phyloP scores from a whole-genome alignment of 2,797 vertebrate species.

The Rhinogobio ventralis region DNA sequence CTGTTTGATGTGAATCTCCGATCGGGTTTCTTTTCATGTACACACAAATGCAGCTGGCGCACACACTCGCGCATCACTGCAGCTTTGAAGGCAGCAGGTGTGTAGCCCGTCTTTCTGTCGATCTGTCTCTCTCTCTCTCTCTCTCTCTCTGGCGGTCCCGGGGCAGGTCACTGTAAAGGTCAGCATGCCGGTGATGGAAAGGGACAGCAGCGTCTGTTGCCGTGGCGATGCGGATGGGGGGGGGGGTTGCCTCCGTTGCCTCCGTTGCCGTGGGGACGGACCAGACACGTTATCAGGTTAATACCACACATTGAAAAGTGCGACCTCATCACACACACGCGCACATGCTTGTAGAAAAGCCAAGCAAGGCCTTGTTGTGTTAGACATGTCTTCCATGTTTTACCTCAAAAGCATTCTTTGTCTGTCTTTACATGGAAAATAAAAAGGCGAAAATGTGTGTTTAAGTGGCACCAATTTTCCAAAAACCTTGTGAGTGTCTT shows the following conservation, averaged over 20 bases:
- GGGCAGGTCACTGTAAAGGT: conserved; percentile 48
- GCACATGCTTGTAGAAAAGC: background rate
- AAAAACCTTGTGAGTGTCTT: background rate
- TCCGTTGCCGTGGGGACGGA: conserved; percentile 31
- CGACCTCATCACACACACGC: background rate
- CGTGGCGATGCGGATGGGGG: conserved; percentile 3
- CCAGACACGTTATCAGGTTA: conserved; percentile 48
- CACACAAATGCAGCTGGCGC: conserved; percentile 36
- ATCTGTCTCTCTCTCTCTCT: conserved; percentile 15
- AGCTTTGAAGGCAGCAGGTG: conserved; percentile 45
- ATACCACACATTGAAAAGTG: conserved; percentile 17
- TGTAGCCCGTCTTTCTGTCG: background rate
- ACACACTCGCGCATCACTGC: conserved; percentile 31
- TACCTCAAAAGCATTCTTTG: background rate
- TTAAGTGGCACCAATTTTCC: background rate
- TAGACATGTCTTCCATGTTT: background rate
- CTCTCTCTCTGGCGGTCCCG: background rate
- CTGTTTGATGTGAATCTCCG: conserved; percentile 49
- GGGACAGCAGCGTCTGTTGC: conserved; percentile 47
- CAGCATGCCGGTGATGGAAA: conserved; percentile 42
- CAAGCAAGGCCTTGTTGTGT: background rate
- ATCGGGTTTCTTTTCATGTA: conserved; percentile 46
- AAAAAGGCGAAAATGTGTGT: background rate
- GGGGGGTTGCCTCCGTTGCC: background rate
- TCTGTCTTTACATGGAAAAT: conserved; percentile 1